These are phyloP conservation scores for Helicoverpa zea DNA, from an alignment of 1,140 invertebrate genomes.

Conservation along the genomic window DNA sequence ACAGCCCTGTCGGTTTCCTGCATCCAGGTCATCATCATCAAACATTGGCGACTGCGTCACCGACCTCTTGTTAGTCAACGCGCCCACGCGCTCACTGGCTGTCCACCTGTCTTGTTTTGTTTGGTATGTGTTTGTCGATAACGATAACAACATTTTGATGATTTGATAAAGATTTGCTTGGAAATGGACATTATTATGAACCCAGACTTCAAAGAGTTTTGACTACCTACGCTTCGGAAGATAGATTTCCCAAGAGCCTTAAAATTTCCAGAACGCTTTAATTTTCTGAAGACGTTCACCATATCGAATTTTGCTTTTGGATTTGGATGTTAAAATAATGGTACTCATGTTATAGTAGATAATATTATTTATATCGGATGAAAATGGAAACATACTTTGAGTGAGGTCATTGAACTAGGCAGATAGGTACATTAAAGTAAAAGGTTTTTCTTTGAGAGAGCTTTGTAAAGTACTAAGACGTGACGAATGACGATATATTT, in stretches of 20 bases:
- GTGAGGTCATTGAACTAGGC: conserved; percentile 4
- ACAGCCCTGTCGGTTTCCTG: conserved; percentile 72
- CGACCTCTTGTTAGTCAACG: conserved; percentile 25
- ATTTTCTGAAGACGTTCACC: no score
- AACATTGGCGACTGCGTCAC: conserved; percentile 54
- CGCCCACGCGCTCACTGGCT: neutral
- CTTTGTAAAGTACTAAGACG: neutral
- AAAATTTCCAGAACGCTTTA: no score
- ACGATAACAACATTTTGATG: neutral
- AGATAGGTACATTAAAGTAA: neutral
- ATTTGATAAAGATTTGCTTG: no score
- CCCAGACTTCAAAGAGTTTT: no score
- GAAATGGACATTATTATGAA: no score
- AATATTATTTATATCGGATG: neutral
- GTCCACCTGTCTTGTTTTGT: neutral
- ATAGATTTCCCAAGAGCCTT: no score
- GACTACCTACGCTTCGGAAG: no score
- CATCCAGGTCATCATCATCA: conserved; percentile 68
- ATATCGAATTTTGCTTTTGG: no score
- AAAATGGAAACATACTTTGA: neutral
- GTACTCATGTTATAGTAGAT: no score
- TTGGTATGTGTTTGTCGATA: neutral
- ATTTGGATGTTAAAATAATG: no score
- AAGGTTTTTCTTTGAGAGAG: neutral
- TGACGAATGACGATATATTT: no score